Conservation (phyloP, 2,888 invertebrate species). For the Dicyrtomina minuta region DNA sequence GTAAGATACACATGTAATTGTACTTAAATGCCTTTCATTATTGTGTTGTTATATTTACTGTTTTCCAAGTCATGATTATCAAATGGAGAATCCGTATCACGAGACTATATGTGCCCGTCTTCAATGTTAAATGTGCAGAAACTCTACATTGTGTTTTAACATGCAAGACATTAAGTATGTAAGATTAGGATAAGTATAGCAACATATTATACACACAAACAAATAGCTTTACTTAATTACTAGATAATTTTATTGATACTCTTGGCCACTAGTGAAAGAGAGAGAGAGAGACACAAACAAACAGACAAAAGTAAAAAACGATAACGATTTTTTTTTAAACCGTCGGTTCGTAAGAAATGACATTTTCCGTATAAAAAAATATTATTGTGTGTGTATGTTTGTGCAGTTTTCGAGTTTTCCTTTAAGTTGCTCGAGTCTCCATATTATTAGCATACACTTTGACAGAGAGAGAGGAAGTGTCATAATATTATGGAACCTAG, state of each 20-base stretch:
- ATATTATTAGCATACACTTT: too few relatives aligned
- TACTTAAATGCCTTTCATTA: conserved; percentile 34
- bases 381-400: not conserved
- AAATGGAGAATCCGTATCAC: conserved; percentile 18
- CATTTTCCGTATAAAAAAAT: not conserved
- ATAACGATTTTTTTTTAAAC: conserved; percentile 1
- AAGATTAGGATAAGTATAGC: not conserved
- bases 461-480: too few relatives aligned
- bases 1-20: conserved; percentile 14
- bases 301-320: not conserved
- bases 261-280: conserved; percentile 10
- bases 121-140: conserved; percentile 16
- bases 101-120: conserved; percentile 28
- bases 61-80: conserved; percentile 32
- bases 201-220: conserved; percentile 3
- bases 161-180: conserved; percentile 17
- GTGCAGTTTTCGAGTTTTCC: not conserved
- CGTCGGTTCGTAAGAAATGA: not conserved
- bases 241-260: conserved; percentile 14
- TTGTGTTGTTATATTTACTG: conserved; percentile 26
- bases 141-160: conserved; percentile 7
- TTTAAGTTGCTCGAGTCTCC: too few relatives aligned
- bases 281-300: conserved; percentile 3
- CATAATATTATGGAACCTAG: too few relatives aligned
- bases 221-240: not conserved